phyloP scores from a whole-genome alignment of 2,888 invertebrate species.

The Synanthedon formicaeformis region DNA sequence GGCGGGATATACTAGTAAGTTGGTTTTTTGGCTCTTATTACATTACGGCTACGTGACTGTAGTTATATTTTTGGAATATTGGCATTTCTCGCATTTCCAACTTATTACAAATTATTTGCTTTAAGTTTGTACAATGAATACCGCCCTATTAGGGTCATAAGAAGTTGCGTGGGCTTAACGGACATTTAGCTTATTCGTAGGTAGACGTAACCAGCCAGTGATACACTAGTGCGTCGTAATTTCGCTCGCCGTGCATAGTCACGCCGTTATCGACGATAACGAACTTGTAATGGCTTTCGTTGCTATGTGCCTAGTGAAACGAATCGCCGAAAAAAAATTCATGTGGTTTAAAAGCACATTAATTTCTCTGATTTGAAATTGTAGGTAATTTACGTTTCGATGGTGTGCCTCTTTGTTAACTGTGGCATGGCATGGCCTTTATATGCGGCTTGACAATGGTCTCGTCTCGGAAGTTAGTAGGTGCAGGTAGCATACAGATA shows the following conservation, averaged over 20 bases:
- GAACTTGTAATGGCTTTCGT: constrained; percentile 15
- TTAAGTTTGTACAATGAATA: neutral
- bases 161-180: constrained; percentile 19
- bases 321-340: too few relatives aligned
- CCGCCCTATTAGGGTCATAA: constrained; percentile 2
- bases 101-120: neutral
- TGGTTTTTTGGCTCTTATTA: constrained; percentile 31
- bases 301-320: constrained; percentile 3
- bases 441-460: too few relatives aligned
- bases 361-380: too few relatives aligned
- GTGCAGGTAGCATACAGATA: too few relatives aligned
- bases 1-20: constrained; percentile 29
- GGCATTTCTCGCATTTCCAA: neutral
- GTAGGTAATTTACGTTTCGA: too few relatives aligned
- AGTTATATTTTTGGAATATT: constrained; percentile 32
- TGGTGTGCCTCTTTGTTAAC: too few relatives aligned
- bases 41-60: constrained; percentile 26
- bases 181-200: constrained; percentile 2
- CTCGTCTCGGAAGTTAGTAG: too few relatives aligned
- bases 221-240: constrained; percentile 58
- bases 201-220: constrained; percentile 25
- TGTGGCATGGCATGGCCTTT: too few relatives aligned
- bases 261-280: constrained; percentile 60
- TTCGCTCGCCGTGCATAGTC: constrained; percentile 52
- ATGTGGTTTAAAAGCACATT: too few relatives aligned